Evolutionary conservation across 2,888 invertebrate genomes (phyloP), one percentile per base, ranked within the genome.

Genomic region (Hartigia nigra): DNA sequence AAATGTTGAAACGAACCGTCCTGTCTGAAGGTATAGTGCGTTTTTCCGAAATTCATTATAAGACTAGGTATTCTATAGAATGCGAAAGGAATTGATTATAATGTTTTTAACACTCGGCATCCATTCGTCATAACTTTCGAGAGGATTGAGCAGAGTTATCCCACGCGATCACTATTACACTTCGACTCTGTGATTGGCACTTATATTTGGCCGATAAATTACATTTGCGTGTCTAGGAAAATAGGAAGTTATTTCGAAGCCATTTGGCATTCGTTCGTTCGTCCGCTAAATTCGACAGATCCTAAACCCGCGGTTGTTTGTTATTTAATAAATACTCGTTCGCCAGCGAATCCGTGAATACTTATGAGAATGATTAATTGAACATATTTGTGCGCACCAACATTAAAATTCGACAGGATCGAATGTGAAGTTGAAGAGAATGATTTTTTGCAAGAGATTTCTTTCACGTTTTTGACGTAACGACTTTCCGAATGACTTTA

Each of bases 181-280:
- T 55, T 55, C 55, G 55, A 55, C 55, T 55, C 55, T 9, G 55
- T 55, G 55, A 55, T 55, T 55, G 55, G 55, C 55, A 55, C 72
- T 72, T 31, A 32, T 32, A 72, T 72, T 72, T 72, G 72, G 72
- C 72, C 72, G 72, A 32, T 72, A 31, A 32, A 32, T 72, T 72
- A 31, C 32, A 31, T 72, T 72, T 72, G 72, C 72, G 72, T 32
- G 31, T 31, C 72, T 72, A 31, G 72, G 72, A 72, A 72, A 72
- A 32, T 72, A 72, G 72, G 72, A 72, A 31, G 14, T 72, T 32
- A 32, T 32, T 72, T 32, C 31, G 31, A 72, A 32, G 72, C 72
- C 55, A 55, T 55, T 23, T 55, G 55, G 55, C 23, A 23, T 55
- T 55, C 23, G 55, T 55, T 55, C 23, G 55, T 55, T 55, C 55